These are phyloP conservation scores for Ferdinandea cuprea DNA, from an alignment of 2,888 invertebrate species.

Conservation along the genomic window DNA sequence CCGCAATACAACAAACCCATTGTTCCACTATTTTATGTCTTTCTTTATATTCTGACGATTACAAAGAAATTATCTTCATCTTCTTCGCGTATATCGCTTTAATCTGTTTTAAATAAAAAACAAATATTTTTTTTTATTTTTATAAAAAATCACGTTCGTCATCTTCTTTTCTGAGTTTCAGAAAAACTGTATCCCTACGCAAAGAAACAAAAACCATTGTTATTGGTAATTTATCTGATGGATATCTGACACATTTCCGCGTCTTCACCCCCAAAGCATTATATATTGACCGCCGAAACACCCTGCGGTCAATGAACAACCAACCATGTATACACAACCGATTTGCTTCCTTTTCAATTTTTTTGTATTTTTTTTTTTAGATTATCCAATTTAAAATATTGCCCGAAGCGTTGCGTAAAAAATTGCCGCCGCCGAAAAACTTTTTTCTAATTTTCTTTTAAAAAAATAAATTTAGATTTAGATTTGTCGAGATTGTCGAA, in stretches of 20 bases:
- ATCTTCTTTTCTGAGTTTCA: slow-evolving; percentile 8
- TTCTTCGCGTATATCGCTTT: slow-evolving; percentile 7
- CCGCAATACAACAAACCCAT: too few relatives aligned
- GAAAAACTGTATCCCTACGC: slow-evolving; percentile 22
- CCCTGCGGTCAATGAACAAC: slow-evolving; percentile 52
- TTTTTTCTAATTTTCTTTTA: background rate
- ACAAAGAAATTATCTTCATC: background rate
- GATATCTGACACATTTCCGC: slow-evolving; percentile 55
- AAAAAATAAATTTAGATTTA: slow-evolving; percentile 18
- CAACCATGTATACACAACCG: slow-evolving; percentile 29
- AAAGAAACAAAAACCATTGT: slow-evolving; percentile 32
- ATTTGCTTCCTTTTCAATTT: slow-evolving; percentile 55
- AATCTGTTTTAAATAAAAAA: slow-evolving; percentile 3
- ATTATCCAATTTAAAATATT: slow-evolving; percentile 40
- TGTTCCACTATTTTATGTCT: too few relatives aligned
- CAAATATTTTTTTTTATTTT: background rate
- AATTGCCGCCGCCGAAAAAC: too few relatives aligned
- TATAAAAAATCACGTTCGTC: slow-evolving; percentile 35
- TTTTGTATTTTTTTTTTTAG: too few relatives aligned
- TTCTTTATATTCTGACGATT: too few relatives aligned
- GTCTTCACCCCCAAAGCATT: slow-evolving; percentile 19
- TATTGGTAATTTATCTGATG: slow-evolving; percentile 59
- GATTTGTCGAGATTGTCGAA: background rate
- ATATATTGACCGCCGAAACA: slow-evolving; percentile 58
- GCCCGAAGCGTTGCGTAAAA: slow-evolving; percentile 19